Conservation (phyloP, 2,797 vertebrate genomes). For the Orientallactaga sibirica region DNA sequence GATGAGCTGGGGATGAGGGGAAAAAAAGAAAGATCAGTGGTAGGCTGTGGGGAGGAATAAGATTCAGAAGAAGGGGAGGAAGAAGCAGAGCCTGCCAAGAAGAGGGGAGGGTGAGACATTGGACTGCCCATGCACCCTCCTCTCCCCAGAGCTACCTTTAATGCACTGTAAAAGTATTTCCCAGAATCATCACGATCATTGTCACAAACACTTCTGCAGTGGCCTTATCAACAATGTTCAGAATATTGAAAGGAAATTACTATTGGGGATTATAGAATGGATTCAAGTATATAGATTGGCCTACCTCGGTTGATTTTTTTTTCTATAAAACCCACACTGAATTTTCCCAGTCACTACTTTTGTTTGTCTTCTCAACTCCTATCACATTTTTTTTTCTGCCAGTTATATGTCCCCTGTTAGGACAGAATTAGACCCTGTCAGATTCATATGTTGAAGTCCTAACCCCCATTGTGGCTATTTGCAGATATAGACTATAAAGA, state of each 20-base stretch:
- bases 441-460: background rate
- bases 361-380: constrained; percentile 6
- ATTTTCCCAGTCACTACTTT: background rate
- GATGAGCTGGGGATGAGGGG: background rate
- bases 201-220: background rate
- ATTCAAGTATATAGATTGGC: background rate
- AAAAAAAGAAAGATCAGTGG: background rate
- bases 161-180: background rate
- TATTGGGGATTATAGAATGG: background rate
- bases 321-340: background rate
- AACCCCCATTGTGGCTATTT: rapidly evolving
- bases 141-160: background rate
- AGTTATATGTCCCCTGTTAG: background rate
- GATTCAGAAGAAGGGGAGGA: background rate
- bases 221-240: background rate
- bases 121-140: background rate
- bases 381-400: background rate
- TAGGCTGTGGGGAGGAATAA: background rate
- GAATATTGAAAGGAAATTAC: background rate
- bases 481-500: background rate
- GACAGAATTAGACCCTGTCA: background rate
- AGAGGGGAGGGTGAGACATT: background rate
- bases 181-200: constrained; percentile 5
- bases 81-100: background rate
- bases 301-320: background rate